These are phyloP conservation scores for Knipowitschia caucasica DNA, from an alignment of 2,797 vertebrate species.

Conservation along the genomic window DNA sequence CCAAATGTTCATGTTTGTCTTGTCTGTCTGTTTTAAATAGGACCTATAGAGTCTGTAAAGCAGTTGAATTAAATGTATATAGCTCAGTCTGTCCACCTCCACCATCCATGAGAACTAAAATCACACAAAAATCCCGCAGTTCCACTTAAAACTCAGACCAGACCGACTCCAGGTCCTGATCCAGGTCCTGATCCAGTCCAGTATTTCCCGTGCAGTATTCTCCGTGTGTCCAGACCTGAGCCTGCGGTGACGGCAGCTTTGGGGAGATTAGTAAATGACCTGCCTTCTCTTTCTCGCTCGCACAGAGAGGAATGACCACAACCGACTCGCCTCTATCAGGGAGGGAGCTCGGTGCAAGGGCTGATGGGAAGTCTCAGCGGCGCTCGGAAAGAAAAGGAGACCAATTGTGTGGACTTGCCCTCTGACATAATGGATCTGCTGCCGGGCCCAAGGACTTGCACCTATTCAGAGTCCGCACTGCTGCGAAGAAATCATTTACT, in stretches of 20 bases:
- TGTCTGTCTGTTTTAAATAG: too few relatives aligned
- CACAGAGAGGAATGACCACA: slow-evolving; percentile 35
- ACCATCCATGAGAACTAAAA: too few relatives aligned
- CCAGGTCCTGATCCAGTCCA: too few relatives aligned
- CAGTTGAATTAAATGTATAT: too few relatives aligned
- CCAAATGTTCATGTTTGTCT: too few relatives aligned
- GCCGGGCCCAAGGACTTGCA: background rate
- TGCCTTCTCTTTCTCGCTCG: slow-evolving; percentile 26
- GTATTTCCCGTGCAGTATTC: too few relatives aligned
- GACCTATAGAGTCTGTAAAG: too few relatives aligned
- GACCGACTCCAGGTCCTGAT: too few relatives aligned
- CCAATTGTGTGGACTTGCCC: slow-evolving; percentile 39
- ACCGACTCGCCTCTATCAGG: slow-evolving; percentile 10
- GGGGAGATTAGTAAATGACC: slow-evolving; percentile 44
- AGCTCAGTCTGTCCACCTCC: too few relatives aligned
- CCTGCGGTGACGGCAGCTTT: slow-evolving; percentile 29
- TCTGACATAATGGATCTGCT: slow-evolving; percentile 28
- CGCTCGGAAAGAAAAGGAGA: slow-evolving; percentile 37
- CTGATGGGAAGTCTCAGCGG: slow-evolving; percentile 44
- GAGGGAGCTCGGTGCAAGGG: slow-evolving; percentile 7
- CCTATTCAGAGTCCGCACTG: background rate
- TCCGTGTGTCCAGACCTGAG: background rate
- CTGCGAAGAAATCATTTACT: background rate
- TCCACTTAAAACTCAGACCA: background rate
- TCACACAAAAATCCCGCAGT: background rate